Base-by-base conservation (phyloP, 2,888 invertebrate species). In the Teleiodes luculella region DNA sequence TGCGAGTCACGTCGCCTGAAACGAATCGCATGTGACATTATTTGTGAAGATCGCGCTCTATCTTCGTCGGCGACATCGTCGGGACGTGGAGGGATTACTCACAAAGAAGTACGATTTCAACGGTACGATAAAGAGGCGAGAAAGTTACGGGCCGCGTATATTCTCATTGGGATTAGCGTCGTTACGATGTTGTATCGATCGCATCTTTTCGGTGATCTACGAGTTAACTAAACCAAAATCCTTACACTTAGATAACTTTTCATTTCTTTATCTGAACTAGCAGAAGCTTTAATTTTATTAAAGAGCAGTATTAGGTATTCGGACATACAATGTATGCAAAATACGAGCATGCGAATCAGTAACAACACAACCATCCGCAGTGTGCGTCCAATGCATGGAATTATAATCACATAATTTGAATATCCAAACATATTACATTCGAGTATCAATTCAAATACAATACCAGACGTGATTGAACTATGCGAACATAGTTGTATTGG, bases 21-120 rank as follows among this genome's bases (percentile, higher is more conserved):
- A 89, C 88, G 88, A 89, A 89, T 89, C 89, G 88, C 88, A 88
- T 89, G 89, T 88, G 89, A 89, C 89, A 89, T 89, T 89, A 89
- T 89, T 89, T 89, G 88, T 88, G 88, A 89, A 88, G 88, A 89
- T 89, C 88, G 89, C 88, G 89, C 88, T 89, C 88, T 89, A 88
- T 88, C 89, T 88, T 88, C 88, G 88, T 88, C 89, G 85, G 83
- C 83, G 86, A 86, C 87, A 83, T 85, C 76, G 80, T 77, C 66
- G 82, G 80, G 83, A 87, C 87, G 87, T 86, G 88, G 84, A 84
- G 86, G 87, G 87, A 88, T 89, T 87, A 87, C 87, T 83, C 86
- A 83, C 86, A 87, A 87, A 88, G 86, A 86, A 88, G 88, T 87
- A 83, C 86, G 86, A 87, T 87, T 86, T 83, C 87, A 82, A 84